phyloP scores from a whole-genome alignment of 1,140 invertebrate genomes.

The Lordiphosa stackelbergi region DNA sequence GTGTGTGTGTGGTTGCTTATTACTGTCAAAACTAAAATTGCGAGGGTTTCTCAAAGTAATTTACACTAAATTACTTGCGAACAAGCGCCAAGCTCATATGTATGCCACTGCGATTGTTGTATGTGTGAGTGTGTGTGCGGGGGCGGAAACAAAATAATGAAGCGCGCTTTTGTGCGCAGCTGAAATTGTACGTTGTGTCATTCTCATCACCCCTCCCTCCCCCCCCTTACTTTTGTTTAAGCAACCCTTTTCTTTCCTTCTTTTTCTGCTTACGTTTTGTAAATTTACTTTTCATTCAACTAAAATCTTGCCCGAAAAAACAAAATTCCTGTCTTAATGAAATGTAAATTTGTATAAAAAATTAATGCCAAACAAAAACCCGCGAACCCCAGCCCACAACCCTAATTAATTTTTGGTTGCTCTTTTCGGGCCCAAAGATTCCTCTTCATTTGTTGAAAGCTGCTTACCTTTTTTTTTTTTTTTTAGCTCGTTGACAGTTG shows the following conservation, averaged over 20 bases:
- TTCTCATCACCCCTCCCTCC: background rate
- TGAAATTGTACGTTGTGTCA: conserved; percentile 45
- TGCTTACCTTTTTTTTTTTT: conserved; percentile 48
- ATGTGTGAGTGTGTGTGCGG: conserved; percentile 21
- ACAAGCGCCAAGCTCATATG: conserved; percentile 47
- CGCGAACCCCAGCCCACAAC: conserved; percentile 1
- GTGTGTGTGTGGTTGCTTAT: conserved; percentile 13
- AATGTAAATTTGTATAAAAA: conserved; percentile 53
- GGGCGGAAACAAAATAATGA: conserved; percentile 60
- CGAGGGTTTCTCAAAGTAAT: conserved; percentile 59
- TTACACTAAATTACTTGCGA: conserved; percentile 68
- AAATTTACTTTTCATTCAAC: conserved; percentile 61
- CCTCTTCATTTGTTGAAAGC: conserved; percentile 52
- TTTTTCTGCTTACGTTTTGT: conserved; percentile 51
- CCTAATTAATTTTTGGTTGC: conserved; percentile 17
- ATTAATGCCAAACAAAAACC: conserved; percentile 43
- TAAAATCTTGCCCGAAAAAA: conserved; percentile 32
- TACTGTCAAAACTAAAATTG: conserved; percentile 44
- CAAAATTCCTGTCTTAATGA: conserved; percentile 51
- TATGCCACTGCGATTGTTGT: conserved; percentile 9
- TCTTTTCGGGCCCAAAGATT: conserved; percentile 6
- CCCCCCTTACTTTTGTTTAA: conserved; percentile 26
- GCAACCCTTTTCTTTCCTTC: conserved; percentile 28
- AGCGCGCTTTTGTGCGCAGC: conserved; percentile 62
- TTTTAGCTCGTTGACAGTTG: conserved; percentile 45